Evolutionary conservation across 2,888 invertebrate genomes (phyloP), one percentile per base, ranked within the genome.

Genomic region (Romanomermis culicivorax): DNA sequence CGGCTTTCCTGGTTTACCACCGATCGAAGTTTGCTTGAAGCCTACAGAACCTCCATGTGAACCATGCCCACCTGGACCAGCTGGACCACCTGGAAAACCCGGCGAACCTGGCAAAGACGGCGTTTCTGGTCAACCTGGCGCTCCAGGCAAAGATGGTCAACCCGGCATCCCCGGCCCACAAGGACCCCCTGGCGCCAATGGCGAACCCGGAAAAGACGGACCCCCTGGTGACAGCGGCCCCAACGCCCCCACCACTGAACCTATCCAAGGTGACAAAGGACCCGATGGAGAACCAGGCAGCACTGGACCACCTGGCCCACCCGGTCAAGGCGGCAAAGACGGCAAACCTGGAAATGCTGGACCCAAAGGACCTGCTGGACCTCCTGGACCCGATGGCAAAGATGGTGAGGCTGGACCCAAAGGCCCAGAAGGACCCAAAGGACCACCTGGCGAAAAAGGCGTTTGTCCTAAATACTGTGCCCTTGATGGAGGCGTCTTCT

Each of bases 131-230:
- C 42, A 24, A 17, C 47, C 43, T 24, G 56, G 55, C 20, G 7
- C 23, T 27, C 56, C 56, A 7, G 56, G 56, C 14, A 48, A 29
- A 43, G 56, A 56, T 27, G 56, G 56, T 3, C 56, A 57, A 25
- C 56, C 56, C n/a, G 56, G 56, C 25, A 47, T 48, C 24, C 56
- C 55, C 24, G 56, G 56, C 20, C 53, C 53, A 24, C 53, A 51
- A 45, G 56, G 56, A 48, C 55, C 56, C 7, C 20, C 29, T 7
- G 56, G 56, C 29, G 56, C 42, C 27, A 50, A 56, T 23, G 56
- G 56, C 23, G 27, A 27, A 29, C 36, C 56, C 24, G 56, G 56
- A 7, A 25, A 36, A 20, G 47, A 57, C 24, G 56, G 56, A 14
- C 45, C 17, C 23, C 56, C 55, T 23, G 56, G 56, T 11, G 42